Evolutionary conservation across 2,797 vertebrate species (phyloP), one percentile per base, ranked within the genome.

Genomic region (Acestrorhynchus altus): DNA sequence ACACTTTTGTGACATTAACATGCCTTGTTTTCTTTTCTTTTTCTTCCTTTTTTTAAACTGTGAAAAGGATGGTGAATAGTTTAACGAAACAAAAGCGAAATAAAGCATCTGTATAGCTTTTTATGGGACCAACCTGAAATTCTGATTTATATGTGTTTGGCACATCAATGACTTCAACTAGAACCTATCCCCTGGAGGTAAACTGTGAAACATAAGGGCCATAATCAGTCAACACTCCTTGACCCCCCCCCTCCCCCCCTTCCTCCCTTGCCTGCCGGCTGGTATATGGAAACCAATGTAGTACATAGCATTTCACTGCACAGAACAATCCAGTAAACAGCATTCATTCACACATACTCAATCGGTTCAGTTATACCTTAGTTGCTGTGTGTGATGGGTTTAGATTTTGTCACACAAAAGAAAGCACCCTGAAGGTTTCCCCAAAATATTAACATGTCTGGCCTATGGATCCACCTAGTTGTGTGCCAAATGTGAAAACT

Each of bases 401-500:
- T 9, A 20, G 39, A 61, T 64, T 64, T 39, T 40, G 18, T 57
- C 42, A n/a, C n/a, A 24, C 39, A 78, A 72, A 59, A 42, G 1
- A 16, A 78, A 24, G 72, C 39, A 65, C 46, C 44, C 26, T 31
- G 10, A 68, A 10, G 28, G n/a, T 59, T 4, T 20, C 24, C 46
- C 64, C 63, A 24, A 59, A 49, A 56, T 24, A 63, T 22, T 56
- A 28, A 57, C 65, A 1, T 66, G 60, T 56, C 22, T 46, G 12
- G 31, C 31, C 6, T 35, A 35, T 35, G 44, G 39, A 68, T 65
- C 69, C 64, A 56, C 72, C 61, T 78, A 80, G 83, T 85, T 81
- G 77, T 92, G 88, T 90, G 90, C 89, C 90, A 84, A 92, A 92
- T 92, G 90, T 92, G 87, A 91, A 89, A 89, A 87, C 87, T 87